phyloP scores from a whole-genome alignment of 2,113 vertebrate genomes.

The Solea solea region DNA sequence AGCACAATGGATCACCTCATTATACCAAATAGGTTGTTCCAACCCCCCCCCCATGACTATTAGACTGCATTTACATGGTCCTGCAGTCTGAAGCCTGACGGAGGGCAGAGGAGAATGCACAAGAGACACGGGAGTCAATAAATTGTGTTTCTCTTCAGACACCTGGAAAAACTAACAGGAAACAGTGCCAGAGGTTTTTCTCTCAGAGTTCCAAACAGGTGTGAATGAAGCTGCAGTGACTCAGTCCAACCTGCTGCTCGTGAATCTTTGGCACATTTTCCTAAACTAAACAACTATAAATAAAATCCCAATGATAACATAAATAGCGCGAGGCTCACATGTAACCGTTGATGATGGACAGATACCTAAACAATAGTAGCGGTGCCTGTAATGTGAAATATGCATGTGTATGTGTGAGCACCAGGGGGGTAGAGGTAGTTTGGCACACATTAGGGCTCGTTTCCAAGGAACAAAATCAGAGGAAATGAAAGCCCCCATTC shows the following conservation, averaged over 20 bases:
- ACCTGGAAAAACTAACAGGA: constrained; percentile 34
- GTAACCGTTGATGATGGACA: background rate
- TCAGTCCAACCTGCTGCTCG: background rate
- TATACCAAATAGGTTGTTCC: constrained; percentile 69
- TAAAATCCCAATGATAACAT: constrained; percentile 4
- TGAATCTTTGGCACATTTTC: background rate
- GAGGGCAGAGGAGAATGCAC: constrained; percentile 12
- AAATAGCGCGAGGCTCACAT: constrained; percentile 6
- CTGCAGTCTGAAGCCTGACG: constrained; percentile 50
- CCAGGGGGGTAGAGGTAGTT: constrained; percentile 3
- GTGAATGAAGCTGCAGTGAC: background rate
- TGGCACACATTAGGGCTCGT: constrained; percentile 43
- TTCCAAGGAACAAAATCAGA: constrained; percentile 25
- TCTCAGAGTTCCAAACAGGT: constrained; percentile 25
- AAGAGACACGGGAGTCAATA: constrained; percentile 18
- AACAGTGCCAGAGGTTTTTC: constrained; percentile 18
- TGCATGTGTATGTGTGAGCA: background rate
- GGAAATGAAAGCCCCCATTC: background rate
- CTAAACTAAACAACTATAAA: constrained; percentile 7
- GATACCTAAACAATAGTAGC: constrained; percentile 7
- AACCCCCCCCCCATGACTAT: constrained; percentile 52
- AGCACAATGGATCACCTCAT: constrained; percentile 80
- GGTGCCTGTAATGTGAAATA: background rate
- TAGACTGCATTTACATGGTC: constrained; percentile 76
- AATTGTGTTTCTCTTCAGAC: constrained; percentile 1